These are phyloP conservation scores for Leucoraja ocellata DNA, from an alignment of 2,797 vertebrate species.

Conservation along the genomic window DNA sequence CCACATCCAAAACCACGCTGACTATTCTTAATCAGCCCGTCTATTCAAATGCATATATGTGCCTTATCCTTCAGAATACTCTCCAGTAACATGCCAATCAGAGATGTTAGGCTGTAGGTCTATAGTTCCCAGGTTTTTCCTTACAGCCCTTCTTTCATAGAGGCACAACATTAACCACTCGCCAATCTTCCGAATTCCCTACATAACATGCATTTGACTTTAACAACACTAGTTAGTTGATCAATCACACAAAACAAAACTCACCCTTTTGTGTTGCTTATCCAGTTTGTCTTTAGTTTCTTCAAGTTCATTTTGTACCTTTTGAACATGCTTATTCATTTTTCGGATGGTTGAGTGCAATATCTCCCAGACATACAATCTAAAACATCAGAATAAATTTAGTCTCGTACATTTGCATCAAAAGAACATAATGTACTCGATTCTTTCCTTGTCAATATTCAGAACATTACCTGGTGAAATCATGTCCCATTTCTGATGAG, in stretches of 20 bases:
- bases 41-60: too few relatives aligned
- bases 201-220: not conserved
- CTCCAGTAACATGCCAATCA: too few relatives aligned
- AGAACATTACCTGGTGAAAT: slow-evolving; percentile 80
- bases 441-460: not conserved
- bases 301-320: slow-evolving; percentile 92
- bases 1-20: too few relatives aligned
- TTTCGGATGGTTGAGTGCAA: slow-evolving; percentile 94
- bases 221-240: not conserved
- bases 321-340: slow-evolving; percentile 97
- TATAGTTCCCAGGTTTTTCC: too few relatives aligned
- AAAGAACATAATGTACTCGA: slow-evolving; percentile 31
- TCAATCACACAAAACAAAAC: not conserved
- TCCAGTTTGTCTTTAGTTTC: slow-evolving; percentile 90
- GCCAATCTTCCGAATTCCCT: not conserved
- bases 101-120: too few relatives aligned
- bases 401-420: not conserved
- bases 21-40: too few relatives aligned
- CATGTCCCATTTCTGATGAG: slow-evolving; percentile 86
- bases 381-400: slow-evolving; percentile 45
- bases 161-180: too few relatives aligned
- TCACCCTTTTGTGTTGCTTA: slow-evolving; percentile 80
- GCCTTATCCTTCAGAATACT: too few relatives aligned
- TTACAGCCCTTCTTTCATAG: too few relatives aligned
- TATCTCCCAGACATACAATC: slow-evolving; percentile 93